Percentiles rank a stretch among this genome's conserved stretches.
Conservation (phyloP, 2,113 vertebrate genomes). For the Loxodonta africana region DNA sequence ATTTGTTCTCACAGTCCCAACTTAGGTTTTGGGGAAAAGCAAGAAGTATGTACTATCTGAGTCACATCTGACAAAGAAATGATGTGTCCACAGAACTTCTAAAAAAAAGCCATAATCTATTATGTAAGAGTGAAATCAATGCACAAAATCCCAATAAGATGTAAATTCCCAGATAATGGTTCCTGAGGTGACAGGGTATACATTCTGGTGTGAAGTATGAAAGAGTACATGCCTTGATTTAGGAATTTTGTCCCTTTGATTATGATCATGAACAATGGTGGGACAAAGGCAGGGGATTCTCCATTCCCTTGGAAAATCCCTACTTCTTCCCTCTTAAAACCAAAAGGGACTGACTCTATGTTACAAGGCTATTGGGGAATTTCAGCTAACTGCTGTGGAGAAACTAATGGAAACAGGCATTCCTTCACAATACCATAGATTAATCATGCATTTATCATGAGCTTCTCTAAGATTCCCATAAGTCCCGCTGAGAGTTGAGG, state of each 20-base stretch:
- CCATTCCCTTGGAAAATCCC: slow-evolving; percentile 78
- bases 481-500: neutral
- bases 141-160: neutral
- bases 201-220: neutral
- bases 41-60: slow-evolving; percentile 64
- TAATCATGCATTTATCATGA: slow-evolving; percentile 58
- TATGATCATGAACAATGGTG: slow-evolving; percentile 47
- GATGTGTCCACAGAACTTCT: neutral
- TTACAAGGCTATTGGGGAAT: slow-evolving; percentile 71
- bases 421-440: slow-evolving; percentile 43
- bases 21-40: neutral
- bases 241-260: slow-evolving; percentile 42
- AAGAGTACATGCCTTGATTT: neutral
- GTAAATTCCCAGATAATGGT: neutral
- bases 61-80: slow-evolving; percentile 40
- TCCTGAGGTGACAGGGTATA: neutral
- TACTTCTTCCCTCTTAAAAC: slow-evolving; percentile 73
- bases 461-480: slow-evolving; percentile 46
- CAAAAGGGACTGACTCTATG: slow-evolving; percentile 65
- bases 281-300: slow-evolving; percentile 70
- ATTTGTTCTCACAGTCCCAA: slow-evolving; percentile 23
- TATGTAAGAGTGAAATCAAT: slow-evolving; percentile 52
- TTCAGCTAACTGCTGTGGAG: slow-evolving; percentile 63
- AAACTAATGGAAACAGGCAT: slow-evolving; percentile 47
- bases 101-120: slow-evolving; percentile 10